These are phyloP conservation scores for Drosophila seclusa DNA, from an alignment of 2,888 invertebrate species.

Conservation along the genomic window DNA sequence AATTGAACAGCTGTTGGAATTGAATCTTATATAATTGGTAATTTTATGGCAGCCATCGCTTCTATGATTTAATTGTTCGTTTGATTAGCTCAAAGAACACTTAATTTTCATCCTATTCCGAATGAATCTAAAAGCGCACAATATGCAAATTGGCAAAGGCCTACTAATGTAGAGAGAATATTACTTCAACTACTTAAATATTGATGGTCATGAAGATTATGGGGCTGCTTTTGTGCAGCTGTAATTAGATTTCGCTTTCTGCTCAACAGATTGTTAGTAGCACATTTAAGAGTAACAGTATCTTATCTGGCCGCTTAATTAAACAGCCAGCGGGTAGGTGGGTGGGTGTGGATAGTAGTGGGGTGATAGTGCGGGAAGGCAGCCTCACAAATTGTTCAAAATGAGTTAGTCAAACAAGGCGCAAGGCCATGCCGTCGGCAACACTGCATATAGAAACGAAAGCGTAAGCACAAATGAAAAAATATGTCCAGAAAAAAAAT, in stretches of 20 bases:
- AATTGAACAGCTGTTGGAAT: neutral
- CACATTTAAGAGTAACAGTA: conserved; percentile 64
- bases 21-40: neutral
- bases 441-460: conserved; percentile 43
- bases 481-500: conserved; percentile 10
- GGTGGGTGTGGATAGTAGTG: neutral
- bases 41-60: neutral
- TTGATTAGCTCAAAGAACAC: conserved; percentile 6
- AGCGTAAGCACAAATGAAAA: conserved; percentile 55
- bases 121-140: neutral
- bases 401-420: conserved; percentile 79
- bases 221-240: conserved; percentile 42
- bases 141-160: neutral
- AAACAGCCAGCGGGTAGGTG: conserved; percentile 46
- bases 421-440: conserved; percentile 65
- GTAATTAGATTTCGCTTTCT: conserved; percentile 67
- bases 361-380: neutral
- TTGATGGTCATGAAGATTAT: conserved; percentile 46
- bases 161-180: conserved; percentile 4
- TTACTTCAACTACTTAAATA: conserved; percentile 55
- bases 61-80: neutral
- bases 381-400: conserved; percentile 72
- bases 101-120: conserved; percentile 1
- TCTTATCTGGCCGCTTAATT: conserved; percentile 77
- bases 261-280: conserved; percentile 57